These are phyloP conservation scores for Panagrolaimus sp. DNA, from an alignment of 1,140 invertebrate genomes.

Conservation along the genomic window DNA sequence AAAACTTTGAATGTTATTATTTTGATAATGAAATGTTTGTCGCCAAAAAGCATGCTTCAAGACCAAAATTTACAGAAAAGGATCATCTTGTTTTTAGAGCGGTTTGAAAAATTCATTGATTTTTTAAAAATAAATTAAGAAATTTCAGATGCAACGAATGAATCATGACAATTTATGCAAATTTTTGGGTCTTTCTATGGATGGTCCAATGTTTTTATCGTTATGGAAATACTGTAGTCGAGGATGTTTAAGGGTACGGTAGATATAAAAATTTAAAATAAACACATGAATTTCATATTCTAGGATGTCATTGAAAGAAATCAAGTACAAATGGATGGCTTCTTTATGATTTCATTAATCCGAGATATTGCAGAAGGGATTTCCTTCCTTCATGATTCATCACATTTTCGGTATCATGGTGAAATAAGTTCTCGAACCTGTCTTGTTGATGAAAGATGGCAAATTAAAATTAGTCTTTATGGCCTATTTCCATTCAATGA, in stretches of 20 bases:
- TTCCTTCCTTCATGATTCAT: conserved; percentile 28
- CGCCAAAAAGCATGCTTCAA: no score
- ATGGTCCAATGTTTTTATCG: conserved; percentile 9
- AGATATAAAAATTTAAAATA: no score
- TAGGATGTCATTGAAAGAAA: not conserved
- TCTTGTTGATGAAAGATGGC: conserved; percentile 43
- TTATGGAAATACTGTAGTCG: conserved; percentile 21
- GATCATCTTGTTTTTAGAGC: no score
- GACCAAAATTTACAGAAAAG: no score
- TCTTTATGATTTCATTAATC: not conserved
- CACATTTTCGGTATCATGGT: conserved; percentile 30
- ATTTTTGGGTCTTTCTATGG: conserved; percentile 23
- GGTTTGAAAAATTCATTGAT: no score
- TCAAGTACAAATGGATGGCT: not conserved
- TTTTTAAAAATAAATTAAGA: no score
- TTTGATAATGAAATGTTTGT: no score
- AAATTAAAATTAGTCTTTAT: conserved; percentile 42
- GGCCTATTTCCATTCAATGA: conserved; percentile 37
- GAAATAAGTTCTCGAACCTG: conserved; percentile 35
- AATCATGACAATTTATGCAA: conserved; percentile 29
- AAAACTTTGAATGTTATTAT: no score
- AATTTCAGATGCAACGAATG: conserved; percentile 25
- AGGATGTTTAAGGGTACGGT: no score
- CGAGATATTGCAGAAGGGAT: conserved; percentile 2
- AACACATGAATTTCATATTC: no score